Evolutionary conservation across 2,797 vertebrate genomes (phyloP), one percentile per base, ranked within the genome.

Genomic region (Gymnocypris eckloni): DNA sequence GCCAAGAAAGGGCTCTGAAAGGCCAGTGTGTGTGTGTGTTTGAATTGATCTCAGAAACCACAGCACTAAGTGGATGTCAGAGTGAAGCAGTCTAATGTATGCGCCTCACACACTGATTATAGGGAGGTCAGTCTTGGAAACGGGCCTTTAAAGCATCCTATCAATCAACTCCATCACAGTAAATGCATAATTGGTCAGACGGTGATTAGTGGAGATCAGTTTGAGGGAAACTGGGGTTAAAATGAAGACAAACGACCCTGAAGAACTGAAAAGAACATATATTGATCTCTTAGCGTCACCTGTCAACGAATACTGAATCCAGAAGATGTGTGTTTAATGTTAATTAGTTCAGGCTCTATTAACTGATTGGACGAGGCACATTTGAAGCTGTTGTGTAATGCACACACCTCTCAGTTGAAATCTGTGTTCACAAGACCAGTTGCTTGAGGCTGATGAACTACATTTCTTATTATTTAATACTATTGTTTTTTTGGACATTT

Each of bases 31-130:
- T 33, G 28, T 82, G 79, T 41, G 64, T 82, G 75, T 82, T 28
- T 45, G 66, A 41, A 78, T 84, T 84, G 75, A 85, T 85, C 75
- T 71, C 39, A 61, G 64, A 79, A 72, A 85, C 66, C 83, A 78
- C 76, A 85, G 25, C 2, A 59, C 76, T 79, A 84, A 79, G 75
- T 70, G 83, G 25, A 71, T 61, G 83, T 79, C 75, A 72, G 28
- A 70, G 52, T 45, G 70, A 70, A 61, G 61, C 39, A 48, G 37
- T 67, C 7, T 28, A 77, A 77, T 77, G 33, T 20, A 82, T 59
- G 37, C 69, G 25, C 18, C 18, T 59, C 41, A 73, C 33, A 52
- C 71, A 76, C 67, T 28, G 50, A 76, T 43, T 28, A 76, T 76
- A 67, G 16, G 45, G 28, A 67, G 59, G 59, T 76, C 59, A 77